Percentiles rank a stretch among this genome's conserved stretches.
phyloP scores from a whole-genome alignment of 53 echinoderm and acorn worm species.

The Astropecten irregularis region DNA sequence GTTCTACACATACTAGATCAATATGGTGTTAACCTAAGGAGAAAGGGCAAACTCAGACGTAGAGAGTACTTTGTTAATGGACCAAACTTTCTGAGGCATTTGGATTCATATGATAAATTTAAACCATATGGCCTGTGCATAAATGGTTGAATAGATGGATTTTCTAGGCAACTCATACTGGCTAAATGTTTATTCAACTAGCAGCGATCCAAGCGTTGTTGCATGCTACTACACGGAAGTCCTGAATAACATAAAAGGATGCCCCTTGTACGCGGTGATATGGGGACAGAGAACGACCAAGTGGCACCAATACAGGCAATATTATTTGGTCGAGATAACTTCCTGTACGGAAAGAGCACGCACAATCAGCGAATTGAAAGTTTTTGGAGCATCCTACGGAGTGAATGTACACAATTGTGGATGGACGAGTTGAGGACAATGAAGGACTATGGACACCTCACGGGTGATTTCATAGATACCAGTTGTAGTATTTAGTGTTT shows the following conservation, averaged over 20 bases:
- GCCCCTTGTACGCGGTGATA: conserved; percentile 50
- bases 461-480: conserved; percentile 65
- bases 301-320: conserved; percentile 50
- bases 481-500: no score
- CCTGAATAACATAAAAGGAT: no score
- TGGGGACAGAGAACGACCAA: conserved; percentile 62
- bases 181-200: conserved; percentile 60
- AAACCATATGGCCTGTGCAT: conserved; percentile 47
- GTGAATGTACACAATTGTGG: conserved; percentile 61
- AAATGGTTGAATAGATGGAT: conserved; percentile 54
- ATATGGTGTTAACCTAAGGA: not conserved
- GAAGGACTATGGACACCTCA: conserved; percentile 50
- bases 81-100: conserved; percentile 45
- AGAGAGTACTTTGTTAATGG: not conserved
- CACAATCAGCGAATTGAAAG: conserved; percentile 53
- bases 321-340: conserved; percentile 6
- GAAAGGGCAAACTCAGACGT: not conserved
- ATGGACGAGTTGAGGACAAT: conserved; percentile 51
- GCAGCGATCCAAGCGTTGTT: conserved; percentile 55
- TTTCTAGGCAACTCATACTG: conserved; percentile 32
- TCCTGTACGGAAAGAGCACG: conserved; percentile 51
- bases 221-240: conserved; percentile 48
- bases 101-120: conserved; percentile 52
- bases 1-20: conserved; percentile 11
- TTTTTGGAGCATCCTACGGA: conserved; percentile 53